Base-by-base conservation (phyloP, 2,888 invertebrate species). In the Cephalotes varians region DNA sequence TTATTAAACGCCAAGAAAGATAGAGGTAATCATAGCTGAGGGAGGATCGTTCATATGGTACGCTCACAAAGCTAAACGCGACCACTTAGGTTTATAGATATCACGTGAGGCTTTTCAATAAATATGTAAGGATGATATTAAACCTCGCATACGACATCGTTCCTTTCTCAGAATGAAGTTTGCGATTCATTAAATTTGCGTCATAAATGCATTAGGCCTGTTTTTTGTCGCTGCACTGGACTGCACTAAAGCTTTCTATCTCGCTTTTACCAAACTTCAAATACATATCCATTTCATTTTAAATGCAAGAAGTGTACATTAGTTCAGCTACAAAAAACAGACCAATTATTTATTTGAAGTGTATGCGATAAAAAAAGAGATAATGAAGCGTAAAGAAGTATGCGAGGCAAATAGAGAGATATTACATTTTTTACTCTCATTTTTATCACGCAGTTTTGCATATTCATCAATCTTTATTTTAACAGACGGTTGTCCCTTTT, bases 1-100 rank as follows among this genome's bases (percentile, higher is more conserved):
- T 80, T 92, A 18, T 73, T 82, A 18, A 65, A 58, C n/a, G n/a
- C 51, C 34, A 49, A 81, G 31, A 18, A 73, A 47, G 44, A 77
- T 6, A 54, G 21, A 12, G 5, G 31, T 56, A 49, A 49, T 40
- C 40, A 40, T 40, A 15, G 28, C 21, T 58, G 64, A 81, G 28
- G 37, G 12, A 15, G 25, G 72, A 49, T 25, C 21, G 1, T 10
- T 15, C 54, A 1, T 54, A 2, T 51, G n/a, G 15, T 15, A 40
- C 12, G 37, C 15, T 15, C n/a, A 54, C 12, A 28, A 65, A 65
- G 40, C n/a, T 37, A 7, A 47, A 18, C 34, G 25, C 18, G 37
- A 25, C 21, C 34, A 34, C 9, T n/a, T 34, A 12, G 25, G 0
- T 31, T 47, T 47, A 18, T 9, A 40, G 18, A 47, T 28, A 40